Evolutionary conservation across 2,113 vertebrate genomes (phyloP).

Genomic region (Egretta garzetta): DNA sequence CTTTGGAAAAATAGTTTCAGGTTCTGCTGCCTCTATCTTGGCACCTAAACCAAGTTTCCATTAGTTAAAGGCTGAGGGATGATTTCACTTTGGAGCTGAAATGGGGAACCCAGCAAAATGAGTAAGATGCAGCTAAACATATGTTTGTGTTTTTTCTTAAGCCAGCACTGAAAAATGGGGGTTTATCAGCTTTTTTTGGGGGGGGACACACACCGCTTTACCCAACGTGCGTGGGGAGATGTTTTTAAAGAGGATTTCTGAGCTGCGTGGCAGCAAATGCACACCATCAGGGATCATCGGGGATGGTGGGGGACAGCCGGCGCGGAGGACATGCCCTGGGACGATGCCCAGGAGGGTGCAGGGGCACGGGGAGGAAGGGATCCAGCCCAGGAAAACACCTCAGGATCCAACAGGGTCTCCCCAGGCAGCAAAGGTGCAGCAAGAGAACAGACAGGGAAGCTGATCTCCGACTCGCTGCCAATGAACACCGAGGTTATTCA

Average conservation of each 20-base stretch:
- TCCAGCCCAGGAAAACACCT: not conserved
- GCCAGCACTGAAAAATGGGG: not conserved
- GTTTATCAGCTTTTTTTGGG: not conserved
- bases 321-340: fast-evolving
- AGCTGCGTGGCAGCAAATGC: not conserved
- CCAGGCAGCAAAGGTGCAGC: not conserved
- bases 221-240: fast-evolving
- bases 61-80: conserved; percentile 68
- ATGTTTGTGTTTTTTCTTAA: not conserved
- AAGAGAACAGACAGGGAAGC: not conserved
- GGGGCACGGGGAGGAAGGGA: not conserved
- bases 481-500: not conserved
- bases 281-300: not conserved
- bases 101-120: conserved; percentile 66
- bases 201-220: not conserved
- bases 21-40: conserved; percentile 69
- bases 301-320: not conserved
- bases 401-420: not conserved
- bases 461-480: not conserved
- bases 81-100: conserved; percentile 71
- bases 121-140: not conserved
- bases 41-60: conserved; percentile 73
- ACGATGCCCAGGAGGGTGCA: not conserved
- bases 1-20: conserved; percentile 70
- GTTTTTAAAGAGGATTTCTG: not conserved